Percentiles rank a stretch among this genome's conserved stretches.
Conservation (phyloP, 2,113 vertebrate species). For the Struthio camelus region DNA sequence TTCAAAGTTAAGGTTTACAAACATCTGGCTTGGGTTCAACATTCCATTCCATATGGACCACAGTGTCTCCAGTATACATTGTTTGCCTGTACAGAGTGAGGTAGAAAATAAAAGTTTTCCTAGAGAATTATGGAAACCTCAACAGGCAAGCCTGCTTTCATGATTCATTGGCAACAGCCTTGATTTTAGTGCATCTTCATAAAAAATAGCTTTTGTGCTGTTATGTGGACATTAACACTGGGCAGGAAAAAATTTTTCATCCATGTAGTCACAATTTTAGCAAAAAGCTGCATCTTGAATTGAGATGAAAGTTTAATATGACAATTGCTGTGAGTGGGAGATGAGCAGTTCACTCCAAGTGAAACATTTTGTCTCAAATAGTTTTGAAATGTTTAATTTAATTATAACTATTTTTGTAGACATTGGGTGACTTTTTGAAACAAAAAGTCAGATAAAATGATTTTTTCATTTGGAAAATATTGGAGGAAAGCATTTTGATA, state of each 20-base stretch:
- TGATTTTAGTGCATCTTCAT: not conserved
- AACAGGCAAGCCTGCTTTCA: not conserved
- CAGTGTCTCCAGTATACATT: slow-evolving; percentile 60
- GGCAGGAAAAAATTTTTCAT: not conserved
- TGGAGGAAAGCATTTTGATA: not conserved
- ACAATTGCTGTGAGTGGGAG: not conserved
- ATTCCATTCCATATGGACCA: slow-evolving; percentile 73
- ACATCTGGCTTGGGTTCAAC: slow-evolving; percentile 79
- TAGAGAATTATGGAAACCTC: slow-evolving; percentile 53
- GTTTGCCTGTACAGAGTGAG: slow-evolving; percentile 66
- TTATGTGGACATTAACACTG: not conserved
- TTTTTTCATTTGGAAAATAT: not conserved
- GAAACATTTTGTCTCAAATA: slow-evolving; percentile 1
- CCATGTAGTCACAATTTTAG: not conserved
- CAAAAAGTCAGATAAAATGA: not conserved
- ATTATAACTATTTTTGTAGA: slow-evolving; percentile 21
- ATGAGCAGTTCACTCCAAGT: not conserved
- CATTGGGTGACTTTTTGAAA: not conserved
- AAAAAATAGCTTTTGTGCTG: not conserved
- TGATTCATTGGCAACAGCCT: not conserved
- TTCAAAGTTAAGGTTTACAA: slow-evolving; percentile 82
- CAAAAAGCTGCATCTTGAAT: not conserved
- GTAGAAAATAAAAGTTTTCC: slow-evolving; percentile 73
- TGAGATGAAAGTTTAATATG: not conserved
- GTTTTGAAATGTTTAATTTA: not conserved